A percentile compares a stretch with the other conserved stretches of the same genome.
phyloP scores from a whole-genome alignment of 1,140 invertebrate species.

The Trinorchestia longiramus region DNA sequence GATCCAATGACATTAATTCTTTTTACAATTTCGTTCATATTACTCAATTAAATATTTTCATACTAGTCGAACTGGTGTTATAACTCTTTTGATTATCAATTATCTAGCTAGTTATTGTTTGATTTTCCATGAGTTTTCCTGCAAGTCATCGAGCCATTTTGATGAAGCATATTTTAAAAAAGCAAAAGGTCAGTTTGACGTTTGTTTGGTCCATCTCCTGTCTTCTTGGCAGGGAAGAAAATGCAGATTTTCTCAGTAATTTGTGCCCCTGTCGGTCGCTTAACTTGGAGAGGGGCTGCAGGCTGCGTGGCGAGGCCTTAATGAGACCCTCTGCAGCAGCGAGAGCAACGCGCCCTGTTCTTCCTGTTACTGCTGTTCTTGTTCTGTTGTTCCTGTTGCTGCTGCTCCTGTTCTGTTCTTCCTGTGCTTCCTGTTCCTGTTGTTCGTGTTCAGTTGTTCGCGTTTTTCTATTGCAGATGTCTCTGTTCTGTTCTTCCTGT shows the following conservation, averaged over 20 bases:
- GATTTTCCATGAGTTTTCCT: neutral
- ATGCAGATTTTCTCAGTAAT: constrained; percentile 40
- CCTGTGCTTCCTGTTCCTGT: neutral
- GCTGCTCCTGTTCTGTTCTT: neutral
- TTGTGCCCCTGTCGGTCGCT: constrained; percentile 5
- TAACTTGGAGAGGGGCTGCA: neutral
- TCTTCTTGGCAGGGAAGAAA: neutral
- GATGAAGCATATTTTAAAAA: neutral
- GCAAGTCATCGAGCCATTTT: neutral
- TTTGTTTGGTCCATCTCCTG: constrained; percentile 8
- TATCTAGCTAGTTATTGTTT: neutral
- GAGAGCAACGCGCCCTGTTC: neutral
- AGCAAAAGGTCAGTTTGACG: neutral
- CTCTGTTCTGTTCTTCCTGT: too few species aligned
- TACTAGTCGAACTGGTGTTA: neutral
- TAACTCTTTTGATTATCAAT: neutral
- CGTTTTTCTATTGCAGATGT: too few species aligned
- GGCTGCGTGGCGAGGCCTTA: neutral
- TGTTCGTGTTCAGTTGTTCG: neutral
- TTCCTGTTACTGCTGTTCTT: neutral
- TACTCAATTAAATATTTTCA: neutral
- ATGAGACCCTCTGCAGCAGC: neutral
- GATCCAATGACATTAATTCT: too few species aligned
- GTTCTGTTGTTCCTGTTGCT: neutral
- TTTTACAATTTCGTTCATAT: neutral